A percentile compares a stretch with the other conserved stretches of the same genome.
These are phyloP conservation scores for Subacronicta megacephala DNA, from an alignment of 2,888 invertebrate genomes.

Conservation along the genomic window DNA sequence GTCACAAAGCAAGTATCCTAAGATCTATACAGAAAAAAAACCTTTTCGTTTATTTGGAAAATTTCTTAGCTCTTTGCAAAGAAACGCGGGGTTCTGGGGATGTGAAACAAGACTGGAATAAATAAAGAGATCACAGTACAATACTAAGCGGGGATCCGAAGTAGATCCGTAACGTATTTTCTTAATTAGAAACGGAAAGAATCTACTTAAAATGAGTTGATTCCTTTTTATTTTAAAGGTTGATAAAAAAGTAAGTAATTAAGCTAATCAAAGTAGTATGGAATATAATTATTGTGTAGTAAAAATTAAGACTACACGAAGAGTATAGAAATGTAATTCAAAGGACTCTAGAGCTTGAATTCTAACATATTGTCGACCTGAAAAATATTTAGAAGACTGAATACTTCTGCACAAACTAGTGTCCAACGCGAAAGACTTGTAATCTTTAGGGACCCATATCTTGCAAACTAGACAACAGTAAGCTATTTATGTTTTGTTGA, in stretches of 20 bases:
- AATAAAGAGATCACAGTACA: slow-evolving; percentile 71
- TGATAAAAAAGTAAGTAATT: no score
- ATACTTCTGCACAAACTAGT: background rate
- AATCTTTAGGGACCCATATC: background rate
- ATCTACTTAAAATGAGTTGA: slow-evolving; percentile 23
- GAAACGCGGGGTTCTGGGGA: slow-evolving; percentile 31
- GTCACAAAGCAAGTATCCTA: slow-evolving; percentile 28
- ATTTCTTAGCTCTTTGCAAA: slow-evolving; percentile 58
- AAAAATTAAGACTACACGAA: no score
- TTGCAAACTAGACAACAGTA: slow-evolving; percentile 2
- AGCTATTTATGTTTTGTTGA: no score
- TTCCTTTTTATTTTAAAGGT: background rate
- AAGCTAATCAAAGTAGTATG: no score
- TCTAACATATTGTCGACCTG: no score
- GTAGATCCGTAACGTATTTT: slow-evolving; percentile 48
- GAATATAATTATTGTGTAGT: no score
- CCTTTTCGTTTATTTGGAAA: slow-evolving; percentile 59
- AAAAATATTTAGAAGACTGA: no score
- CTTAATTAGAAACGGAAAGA: slow-evolving; percentile 55
- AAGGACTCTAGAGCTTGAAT: no score
- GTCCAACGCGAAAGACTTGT: background rate
- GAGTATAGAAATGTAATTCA: no score
- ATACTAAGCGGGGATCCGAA: slow-evolving; percentile 59
- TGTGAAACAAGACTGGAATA: slow-evolving; percentile 72
- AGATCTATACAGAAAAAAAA: slow-evolving; percentile 8